These are phyloP conservation scores for Alosa sapidissima DNA, from an alignment of 2,797 vertebrate species.

Conservation along the genomic window DNA sequence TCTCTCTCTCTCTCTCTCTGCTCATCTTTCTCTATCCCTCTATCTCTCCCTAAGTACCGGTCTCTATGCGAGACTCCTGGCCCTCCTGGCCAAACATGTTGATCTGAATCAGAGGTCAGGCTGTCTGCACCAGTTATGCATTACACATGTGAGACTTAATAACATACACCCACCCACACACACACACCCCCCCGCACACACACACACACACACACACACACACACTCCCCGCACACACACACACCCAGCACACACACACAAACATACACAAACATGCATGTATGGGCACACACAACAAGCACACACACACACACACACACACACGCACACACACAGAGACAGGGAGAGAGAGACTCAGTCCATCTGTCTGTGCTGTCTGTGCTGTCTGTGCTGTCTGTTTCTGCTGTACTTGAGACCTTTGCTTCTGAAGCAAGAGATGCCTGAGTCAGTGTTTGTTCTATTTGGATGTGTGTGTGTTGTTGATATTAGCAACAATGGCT, in stretches of 20 bases:
- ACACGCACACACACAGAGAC: neutral
- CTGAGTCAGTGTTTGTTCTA: neutral
- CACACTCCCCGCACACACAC: neutral
- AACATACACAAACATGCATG: neutral
- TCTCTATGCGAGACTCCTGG: neutral
- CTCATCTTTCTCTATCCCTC: neutral
- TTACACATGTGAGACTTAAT: neutral
- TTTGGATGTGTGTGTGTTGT: neutral
- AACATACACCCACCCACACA: neutral
- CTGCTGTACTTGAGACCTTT: conserved; percentile 19
- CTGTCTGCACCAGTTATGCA: neutral
- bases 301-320: neutral
- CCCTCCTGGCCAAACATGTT: neutral
- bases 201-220: neutral
- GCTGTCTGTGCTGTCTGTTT: neutral
- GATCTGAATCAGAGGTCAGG: neutral
- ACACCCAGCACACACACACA: neutral
- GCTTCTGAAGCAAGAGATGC: neutral
- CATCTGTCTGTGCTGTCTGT: neutral
- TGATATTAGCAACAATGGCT: too few relatives aligned
- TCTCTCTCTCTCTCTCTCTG: neutral
- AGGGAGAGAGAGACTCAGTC: neutral
- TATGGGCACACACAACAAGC: neutral
- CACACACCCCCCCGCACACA: neutral
- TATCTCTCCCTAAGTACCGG: too few relatives aligned